phyloP scores from a whole-genome alignment of 2,113 vertebrate genomes.

The Scortum barcoo region DNA sequence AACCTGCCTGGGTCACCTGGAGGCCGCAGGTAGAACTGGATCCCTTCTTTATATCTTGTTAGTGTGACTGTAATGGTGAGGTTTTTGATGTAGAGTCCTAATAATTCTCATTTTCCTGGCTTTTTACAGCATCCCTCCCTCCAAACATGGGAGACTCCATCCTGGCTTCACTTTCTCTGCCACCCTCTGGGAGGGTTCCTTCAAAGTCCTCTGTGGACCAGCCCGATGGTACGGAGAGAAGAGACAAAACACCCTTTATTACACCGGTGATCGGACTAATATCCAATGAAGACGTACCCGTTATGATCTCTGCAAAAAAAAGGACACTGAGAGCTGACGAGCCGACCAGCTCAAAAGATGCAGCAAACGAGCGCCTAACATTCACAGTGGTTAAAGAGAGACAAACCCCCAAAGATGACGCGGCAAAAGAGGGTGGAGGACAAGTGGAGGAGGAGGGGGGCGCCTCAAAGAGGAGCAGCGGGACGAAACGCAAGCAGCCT shows the following conservation, averaged over 20 bases:
- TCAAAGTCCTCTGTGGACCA: not conserved
- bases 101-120: not conserved
- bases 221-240: not conserved
- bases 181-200: slow-evolving; percentile 73
- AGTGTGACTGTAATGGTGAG: not conserved
- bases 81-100: fast-evolving
- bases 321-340: not conserved
- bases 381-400: slow-evolving; percentile 46
- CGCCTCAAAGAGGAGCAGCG: not conserved
- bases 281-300: slow-evolving; percentile 55
- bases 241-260: slow-evolving; percentile 1
- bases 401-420: not conserved
- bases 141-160: slow-evolving; percentile 81
- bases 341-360: too few relatives aligned
- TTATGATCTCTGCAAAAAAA: slow-evolving; percentile 31
- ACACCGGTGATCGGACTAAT: slow-evolving; percentile 73
- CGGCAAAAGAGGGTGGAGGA: not conserved
- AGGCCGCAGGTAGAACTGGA: slow-evolving; percentile 66
- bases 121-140: slow-evolving; percentile 75
- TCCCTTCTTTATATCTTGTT: not conserved
- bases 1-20: slow-evolving; percentile 78
- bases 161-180: slow-evolving; percentile 81
- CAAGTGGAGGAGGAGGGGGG: not conserved
- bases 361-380: not conserved
- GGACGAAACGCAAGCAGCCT: slow-evolving; percentile 50